phyloP scores from a whole-genome alignment of 2,888 invertebrate genomes.

The Heliconius charithonia region DNA sequence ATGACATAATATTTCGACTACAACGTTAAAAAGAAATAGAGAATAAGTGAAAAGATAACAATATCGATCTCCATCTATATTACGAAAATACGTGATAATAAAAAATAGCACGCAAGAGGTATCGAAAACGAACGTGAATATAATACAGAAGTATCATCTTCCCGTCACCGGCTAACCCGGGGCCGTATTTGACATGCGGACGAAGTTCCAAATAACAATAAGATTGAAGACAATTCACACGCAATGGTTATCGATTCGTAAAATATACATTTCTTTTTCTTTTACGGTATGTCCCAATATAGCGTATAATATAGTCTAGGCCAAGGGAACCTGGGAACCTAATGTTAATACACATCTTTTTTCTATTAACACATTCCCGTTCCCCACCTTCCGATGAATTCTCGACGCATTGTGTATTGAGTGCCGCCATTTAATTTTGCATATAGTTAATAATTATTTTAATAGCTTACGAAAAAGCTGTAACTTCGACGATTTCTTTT shows the following conservation, averaged over 20 bases:
- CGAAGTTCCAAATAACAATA: neutral
- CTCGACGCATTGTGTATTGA: neutral
- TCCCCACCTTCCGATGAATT: neutral
- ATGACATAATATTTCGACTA: no score
- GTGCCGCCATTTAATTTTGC: neutral
- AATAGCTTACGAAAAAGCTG: no score
- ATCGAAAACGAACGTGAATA: slow-evolving; percentile 6
- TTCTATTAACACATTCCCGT: no score
- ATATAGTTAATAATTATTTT: no score
- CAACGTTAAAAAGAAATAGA: no score
- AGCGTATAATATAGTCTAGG: no score
- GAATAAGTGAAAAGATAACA: no score
- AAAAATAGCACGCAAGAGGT: neutral
- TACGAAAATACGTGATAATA: neutral
- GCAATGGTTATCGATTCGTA: slow-evolving; percentile 10
- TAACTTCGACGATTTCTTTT: no score
- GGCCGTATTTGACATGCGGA: slow-evolving; percentile 9
- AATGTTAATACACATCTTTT: neutral
- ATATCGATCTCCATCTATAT: neutral
- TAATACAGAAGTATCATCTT: neutral
- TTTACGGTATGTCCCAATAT: neutral
- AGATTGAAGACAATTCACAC: slow-evolving; percentile 12
- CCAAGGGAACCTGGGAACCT: neutral
- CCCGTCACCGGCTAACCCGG: neutral
- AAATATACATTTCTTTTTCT: neutral